Evolutionary conservation across 2,888 invertebrate genomes (phyloP).

Genomic region (Strigamia crassipes): DNA sequence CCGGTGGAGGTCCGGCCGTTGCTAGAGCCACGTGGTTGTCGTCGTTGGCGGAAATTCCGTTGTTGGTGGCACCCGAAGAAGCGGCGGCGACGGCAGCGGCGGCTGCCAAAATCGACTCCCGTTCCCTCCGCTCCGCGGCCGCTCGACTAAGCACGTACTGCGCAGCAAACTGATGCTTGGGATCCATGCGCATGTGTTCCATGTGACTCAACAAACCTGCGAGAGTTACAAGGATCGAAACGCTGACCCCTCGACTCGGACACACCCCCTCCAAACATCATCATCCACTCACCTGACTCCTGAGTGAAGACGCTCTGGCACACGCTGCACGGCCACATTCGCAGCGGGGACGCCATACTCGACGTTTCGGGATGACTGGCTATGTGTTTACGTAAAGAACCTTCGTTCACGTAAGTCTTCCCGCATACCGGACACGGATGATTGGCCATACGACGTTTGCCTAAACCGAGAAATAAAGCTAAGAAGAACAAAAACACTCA

Average conservation of each 20-base stretch:
- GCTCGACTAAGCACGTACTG: conserved; percentile 89
- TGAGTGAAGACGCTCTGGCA: conserved; percentile 94
- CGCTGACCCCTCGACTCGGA: conserved; percentile 34
- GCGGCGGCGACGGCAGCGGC: conserved; percentile 57
- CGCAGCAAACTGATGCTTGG: conserved; percentile 93
- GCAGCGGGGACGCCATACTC: conserved; percentile 72
- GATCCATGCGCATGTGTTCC: conserved; percentile 97
- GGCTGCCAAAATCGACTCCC: conserved; percentile 71
- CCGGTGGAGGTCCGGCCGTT: conserved; percentile 7
- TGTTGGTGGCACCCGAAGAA: conserved; percentile 44
- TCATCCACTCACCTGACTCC: conserved; percentile 74
- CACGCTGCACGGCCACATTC: conserved; percentile 96
- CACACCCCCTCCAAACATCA: conserved; percentile 18
- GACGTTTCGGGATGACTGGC: conserved; percentile 91
- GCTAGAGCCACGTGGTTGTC: conserved; percentile 32
- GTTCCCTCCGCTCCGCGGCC: conserved; percentile 84
- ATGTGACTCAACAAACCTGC: conserved; percentile 87
- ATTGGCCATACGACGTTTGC: conserved; percentile 90
- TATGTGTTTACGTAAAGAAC: conserved; percentile 87
- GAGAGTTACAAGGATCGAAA: conserved; percentile 20
- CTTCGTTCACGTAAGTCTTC: conserved; percentile 94
- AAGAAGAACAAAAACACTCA: conserved; percentile 23
- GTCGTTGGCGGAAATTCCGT: conserved; percentile 31
- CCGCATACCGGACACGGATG: conserved; percentile 95
- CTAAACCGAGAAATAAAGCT: conserved; percentile 56